A percentile compares a stretch with the other conserved stretches of the same genome.
phyloP scores from a whole-genome alignment of 2,888 invertebrate species.

The Andrena flavipes region DNA sequence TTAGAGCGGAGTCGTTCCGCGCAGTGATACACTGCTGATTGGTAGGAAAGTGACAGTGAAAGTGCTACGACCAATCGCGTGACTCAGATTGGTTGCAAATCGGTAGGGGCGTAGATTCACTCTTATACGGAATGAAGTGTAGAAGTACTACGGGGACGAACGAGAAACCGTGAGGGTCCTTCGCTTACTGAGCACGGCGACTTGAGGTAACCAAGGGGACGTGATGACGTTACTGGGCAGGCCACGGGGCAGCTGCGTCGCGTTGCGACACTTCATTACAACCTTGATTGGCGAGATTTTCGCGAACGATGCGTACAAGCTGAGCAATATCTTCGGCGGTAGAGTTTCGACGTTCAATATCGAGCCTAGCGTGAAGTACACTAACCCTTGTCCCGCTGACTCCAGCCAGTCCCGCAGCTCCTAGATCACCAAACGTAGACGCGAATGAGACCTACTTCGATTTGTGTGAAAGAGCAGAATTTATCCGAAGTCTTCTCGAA shows the following conservation, averaged over 20 bases:
- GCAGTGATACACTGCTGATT: too few relatives aligned
- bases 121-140: too few relatives aligned
- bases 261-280: slow-evolving; percentile 70
- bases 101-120: too few relatives aligned
- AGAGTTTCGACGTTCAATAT: slow-evolving; percentile 73
- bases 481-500: not conserved
- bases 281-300: slow-evolving; percentile 75
- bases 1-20: too few relatives aligned
- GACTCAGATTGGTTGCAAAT: too few relatives aligned
- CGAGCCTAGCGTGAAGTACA: slow-evolving; percentile 78
- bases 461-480: not conserved
- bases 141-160: too few relatives aligned
- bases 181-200: slow-evolving; percentile 72
- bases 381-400: slow-evolving; percentile 72
- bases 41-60: too few relatives aligned
- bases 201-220: slow-evolving; percentile 75
- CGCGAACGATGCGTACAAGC: slow-evolving; percentile 68
- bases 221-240: slow-evolving; percentile 72
- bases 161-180: not conserved
- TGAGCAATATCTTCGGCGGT: slow-evolving; percentile 64
- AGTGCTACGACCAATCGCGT: too few relatives aligned
- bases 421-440: slow-evolving; percentile 46
- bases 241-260: slow-evolving; percentile 65
- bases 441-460: not conserved
- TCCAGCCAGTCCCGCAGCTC: slow-evolving; percentile 76